These are phyloP conservation scores for Dicrurus megarhynchus DNA, from an alignment of 2,113 vertebrate genomes.

Conservation along the genomic window DNA sequence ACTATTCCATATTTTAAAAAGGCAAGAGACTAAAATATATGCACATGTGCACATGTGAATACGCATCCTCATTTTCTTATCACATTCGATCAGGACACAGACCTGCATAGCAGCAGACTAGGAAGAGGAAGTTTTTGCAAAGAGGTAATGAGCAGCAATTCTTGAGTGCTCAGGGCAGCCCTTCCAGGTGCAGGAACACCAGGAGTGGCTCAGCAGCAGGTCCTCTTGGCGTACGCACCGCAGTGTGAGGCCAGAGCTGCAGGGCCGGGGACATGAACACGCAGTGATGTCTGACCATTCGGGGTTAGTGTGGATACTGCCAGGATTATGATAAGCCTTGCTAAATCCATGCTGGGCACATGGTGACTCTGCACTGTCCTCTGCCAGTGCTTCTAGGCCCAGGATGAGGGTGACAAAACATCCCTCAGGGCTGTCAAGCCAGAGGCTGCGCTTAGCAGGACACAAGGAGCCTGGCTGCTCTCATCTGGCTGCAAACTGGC, in stretches of 20 bases:
- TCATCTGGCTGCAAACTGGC: background rate
- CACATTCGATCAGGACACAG: rapidly evolving
- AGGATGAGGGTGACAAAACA: background rate
- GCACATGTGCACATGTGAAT: background rate
- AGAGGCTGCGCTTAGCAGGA: background rate
- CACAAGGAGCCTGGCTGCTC: background rate
- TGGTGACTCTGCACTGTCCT: background rate
- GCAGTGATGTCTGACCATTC: background rate
- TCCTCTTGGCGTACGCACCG: background rate
- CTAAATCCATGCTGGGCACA: slow-evolving; percentile 13
- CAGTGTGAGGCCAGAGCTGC: background rate
- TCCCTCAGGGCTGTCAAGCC: background rate
- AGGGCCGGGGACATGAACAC: rapidly evolving
- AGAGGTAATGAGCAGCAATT: background rate
- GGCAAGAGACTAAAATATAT: background rate
- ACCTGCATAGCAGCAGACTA: background rate
- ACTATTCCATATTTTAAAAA: background rate
- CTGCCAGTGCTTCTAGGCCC: background rate
- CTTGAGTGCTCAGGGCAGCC: background rate
- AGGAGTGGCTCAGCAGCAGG: background rate
- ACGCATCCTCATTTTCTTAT: background rate
- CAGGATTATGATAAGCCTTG: background rate
- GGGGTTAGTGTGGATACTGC: background rate
- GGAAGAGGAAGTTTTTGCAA: background rate
- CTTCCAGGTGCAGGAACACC: background rate